phyloP scores from a whole-genome alignment of 2,888 invertebrate species.

The Chymomyza fuscimana region DNA sequence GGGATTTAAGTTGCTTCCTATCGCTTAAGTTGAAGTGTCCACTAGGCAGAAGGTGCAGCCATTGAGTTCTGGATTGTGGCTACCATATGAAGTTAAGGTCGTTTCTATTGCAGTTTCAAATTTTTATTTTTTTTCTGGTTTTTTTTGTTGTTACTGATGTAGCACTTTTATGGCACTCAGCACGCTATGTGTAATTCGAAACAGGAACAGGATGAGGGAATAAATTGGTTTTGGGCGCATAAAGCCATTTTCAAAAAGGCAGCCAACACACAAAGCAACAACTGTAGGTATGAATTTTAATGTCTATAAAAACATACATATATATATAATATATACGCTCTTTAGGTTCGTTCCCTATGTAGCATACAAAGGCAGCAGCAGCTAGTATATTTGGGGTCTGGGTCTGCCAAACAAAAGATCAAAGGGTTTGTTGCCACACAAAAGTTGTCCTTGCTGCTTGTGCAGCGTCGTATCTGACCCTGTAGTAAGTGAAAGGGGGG shows the following conservation, averaged over 20 bases:
- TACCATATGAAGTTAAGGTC: slow-evolving; percentile 3
- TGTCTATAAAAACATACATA: slow-evolving; percentile 50
- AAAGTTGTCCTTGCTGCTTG: not conserved
- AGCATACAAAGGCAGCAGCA: slow-evolving; percentile 27
- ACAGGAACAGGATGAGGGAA: slow-evolving; percentile 66
- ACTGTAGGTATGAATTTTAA: slow-evolving; percentile 58
- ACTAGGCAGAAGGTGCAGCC: not conserved
- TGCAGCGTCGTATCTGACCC: not conserved
- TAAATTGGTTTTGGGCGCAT: slow-evolving; percentile 70
- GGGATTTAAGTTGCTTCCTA: slow-evolving; percentile 22
- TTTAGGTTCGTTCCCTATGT: slow-evolving; percentile 38
- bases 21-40: slow-evolving; percentile 25
- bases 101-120: not conserved
- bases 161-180: slow-evolving; percentile 2
- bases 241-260: slow-evolving; percentile 56
- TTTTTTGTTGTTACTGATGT: not conserved
- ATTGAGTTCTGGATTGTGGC: slow-evolving; percentile 4
- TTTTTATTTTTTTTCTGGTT: not conserved
- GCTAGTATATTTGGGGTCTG: not conserved
- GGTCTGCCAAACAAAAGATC: slow-evolving; percentile 26
- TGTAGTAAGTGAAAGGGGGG: too few species aligned
- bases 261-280: slow-evolving; percentile 42
- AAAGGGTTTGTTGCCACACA: slow-evolving; percentile 38
- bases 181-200: slow-evolving; percentile 43
- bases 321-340: slow-evolving; percentile 47